Base-by-base conservation (phyloP, 2,113 vertebrate genomes). In the Pachypanchax playfairii region DNA sequence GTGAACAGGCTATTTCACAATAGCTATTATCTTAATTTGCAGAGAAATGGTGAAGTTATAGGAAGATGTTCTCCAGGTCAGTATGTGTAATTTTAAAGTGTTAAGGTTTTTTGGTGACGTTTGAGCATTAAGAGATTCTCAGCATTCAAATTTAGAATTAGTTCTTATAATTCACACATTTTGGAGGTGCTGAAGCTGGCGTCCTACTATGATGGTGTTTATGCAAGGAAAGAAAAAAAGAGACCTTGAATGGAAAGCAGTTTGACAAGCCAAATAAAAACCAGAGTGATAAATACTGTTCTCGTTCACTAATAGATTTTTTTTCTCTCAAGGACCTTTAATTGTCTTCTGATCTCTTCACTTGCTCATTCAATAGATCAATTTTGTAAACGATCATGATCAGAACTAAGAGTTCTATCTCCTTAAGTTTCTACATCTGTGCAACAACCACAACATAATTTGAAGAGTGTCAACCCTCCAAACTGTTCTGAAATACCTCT, bases 1-100 rank as follows among this genome's bases (percentile, higher is more conserved):
- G 81, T 85, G 85, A 88, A 79, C 70, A 68, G 61, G 58, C 67
- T 82, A 61, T 87, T 83, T 73, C 76, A 76, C 60, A 62, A 72
- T 38, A 25, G 70, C 59, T 59, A 52, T 81, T 78, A 67, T 71
- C 65, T 75, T 75, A 73, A 77, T 86, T 83, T 78, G 48, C 47
- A 46, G 56, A 65, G 57, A 43, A 43, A 43, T 21, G 10, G 11
- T 14, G 20, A 20, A 22, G 9, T 44, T 21, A 12, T 43, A 3
- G 15, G 15, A 42, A 18, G n/a, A 42, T 20, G n/a, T 9, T 42
- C 39, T 42, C n/a, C 39, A 20, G 7, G 6, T 20, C n/a, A n/a
- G 17, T 3, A 14, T 62, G 75, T 65, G 36, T 59, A 79, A 75
- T 79, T 79, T 60, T 28, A 76, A 62, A 70, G 61, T 70, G 48